Percentiles rank a stretch among this genome's conserved stretches.
These are phyloP conservation scores for Leptonema lineaticorne DNA, from an alignment of 1,140 invertebrate species.

Conservation along the genomic window DNA sequence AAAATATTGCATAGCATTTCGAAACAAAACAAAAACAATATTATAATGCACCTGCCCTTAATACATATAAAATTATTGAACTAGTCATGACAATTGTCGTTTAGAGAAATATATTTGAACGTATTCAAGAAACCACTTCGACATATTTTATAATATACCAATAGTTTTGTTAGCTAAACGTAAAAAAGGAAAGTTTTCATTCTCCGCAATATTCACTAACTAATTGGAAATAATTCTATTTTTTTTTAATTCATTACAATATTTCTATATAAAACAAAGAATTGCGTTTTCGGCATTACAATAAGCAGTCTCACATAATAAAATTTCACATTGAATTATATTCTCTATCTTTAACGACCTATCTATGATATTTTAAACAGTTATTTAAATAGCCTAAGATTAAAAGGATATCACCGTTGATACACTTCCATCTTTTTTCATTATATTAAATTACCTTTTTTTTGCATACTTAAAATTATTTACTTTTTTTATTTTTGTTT, in stretches of 20 bases:
- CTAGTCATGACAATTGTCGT: background rate
- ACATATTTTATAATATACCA: background rate
- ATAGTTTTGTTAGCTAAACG: background rate
- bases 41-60: constrained; percentile 40
- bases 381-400: constrained; percentile 38
- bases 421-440: constrained; percentile 25
- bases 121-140: background rate
- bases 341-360: constrained; percentile 39
- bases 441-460: too few species aligned
- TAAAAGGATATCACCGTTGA: constrained; percentile 31
- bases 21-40: background rate
- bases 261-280: constrained; percentile 31
- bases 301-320: constrained; percentile 43
- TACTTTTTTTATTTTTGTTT: constrained; percentile 13
- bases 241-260: constrained; percentile 9
- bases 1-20: background rate
- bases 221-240: constrained; percentile 18
- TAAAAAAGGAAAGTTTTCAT: constrained; percentile 14
- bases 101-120: constrained; percentile 2
- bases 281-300: constrained; percentile 40
- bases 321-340: constrained; percentile 43
- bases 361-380: constrained; percentile 40
- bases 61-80: constrained; percentile 8
- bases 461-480: too few species aligned
- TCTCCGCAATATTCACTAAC: background rate